Conservation (phyloP, 2,797 vertebrate genomes). For the Odontamblyopus lacepedii region DNA sequence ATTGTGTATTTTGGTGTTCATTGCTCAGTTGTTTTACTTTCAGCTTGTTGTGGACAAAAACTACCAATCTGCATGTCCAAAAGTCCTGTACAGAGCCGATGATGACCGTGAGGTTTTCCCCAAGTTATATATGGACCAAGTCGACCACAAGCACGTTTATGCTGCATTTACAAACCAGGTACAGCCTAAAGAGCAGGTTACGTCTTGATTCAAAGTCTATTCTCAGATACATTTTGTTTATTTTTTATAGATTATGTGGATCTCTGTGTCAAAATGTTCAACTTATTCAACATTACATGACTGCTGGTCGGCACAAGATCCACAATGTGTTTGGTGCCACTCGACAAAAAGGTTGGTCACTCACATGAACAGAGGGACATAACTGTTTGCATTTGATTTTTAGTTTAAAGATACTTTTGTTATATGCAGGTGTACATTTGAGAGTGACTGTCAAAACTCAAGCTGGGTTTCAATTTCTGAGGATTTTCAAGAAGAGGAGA, state of each 20-base stretch:
- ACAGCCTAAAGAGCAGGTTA: not conserved
- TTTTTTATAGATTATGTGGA: conserved; percentile 1
- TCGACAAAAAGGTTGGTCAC: not conserved
- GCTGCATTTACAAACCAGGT: conserved; percentile 66
- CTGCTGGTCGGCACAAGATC: conserved; percentile 15
- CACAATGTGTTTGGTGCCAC: conserved; percentile 11
- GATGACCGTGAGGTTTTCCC: conserved; percentile 56
- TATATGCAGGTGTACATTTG: conserved; percentile 1
- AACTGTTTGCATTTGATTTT: not conserved
- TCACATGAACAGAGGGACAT: not conserved
- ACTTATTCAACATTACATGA: not conserved
- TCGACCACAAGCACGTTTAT: conserved; percentile 62
- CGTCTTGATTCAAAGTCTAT: not conserved
- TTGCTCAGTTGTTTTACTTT: conserved; percentile 3
- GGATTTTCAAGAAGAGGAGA: not conserved
- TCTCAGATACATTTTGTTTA: not conserved
- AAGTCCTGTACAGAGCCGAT: conserved; percentile 60
- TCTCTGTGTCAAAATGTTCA: not conserved
- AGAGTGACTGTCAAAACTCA: conserved; percentile 6
- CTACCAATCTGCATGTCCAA: conserved; percentile 51
- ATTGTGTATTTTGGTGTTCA: too few relatives aligned
- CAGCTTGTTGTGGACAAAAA: conserved; percentile 70
- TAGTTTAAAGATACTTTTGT: not conserved
- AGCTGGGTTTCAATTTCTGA: conserved; percentile 1
- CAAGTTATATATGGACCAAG: conserved; percentile 62